A percentile compares a stretch with the other conserved stretches of the same genome.
phyloP scores from a whole-genome alignment of 2,113 vertebrate species.

The Monarcha castaneiventris region DNA sequence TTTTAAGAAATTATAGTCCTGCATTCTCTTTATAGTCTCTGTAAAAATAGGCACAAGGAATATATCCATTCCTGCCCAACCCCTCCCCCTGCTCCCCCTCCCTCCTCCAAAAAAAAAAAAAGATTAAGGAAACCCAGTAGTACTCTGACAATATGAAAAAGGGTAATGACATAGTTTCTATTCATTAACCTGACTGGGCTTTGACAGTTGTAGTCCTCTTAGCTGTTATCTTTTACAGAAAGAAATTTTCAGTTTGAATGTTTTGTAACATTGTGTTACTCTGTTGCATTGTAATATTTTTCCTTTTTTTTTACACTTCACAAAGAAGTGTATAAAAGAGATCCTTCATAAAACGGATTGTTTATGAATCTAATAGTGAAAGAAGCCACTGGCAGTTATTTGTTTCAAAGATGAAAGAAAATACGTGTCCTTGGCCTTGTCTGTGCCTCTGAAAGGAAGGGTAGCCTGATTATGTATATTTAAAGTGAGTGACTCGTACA shows the following conservation, averaged over 20 bases:
- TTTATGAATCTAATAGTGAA: background rate
- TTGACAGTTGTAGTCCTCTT: background rate
- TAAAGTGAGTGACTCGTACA: background rate
- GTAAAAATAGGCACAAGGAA: background rate
- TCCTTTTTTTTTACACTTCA: background rate
- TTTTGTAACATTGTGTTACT: background rate
- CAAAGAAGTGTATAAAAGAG: background rate
- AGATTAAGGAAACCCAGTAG: background rate
- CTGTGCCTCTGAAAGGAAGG: background rate
- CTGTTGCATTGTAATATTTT: background rate
- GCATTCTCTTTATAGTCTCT: background rate
- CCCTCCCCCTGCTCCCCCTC: fast-evolving
- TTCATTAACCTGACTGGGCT: background rate
- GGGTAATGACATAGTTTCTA: background rate
- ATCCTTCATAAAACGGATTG: background rate
- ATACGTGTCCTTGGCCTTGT: background rate
- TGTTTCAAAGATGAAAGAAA: background rate
- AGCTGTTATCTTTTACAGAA: background rate
- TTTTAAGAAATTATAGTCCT: background rate
- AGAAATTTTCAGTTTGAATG: background rate
- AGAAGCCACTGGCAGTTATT: background rate
- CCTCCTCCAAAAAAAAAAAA: background rate
- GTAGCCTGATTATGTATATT: background rate
- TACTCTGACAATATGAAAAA: background rate
- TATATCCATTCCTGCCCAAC: fast-evolving